Conservation (phyloP, 2,113 vertebrate genomes). For the Hemiprocne comata region DNA sequence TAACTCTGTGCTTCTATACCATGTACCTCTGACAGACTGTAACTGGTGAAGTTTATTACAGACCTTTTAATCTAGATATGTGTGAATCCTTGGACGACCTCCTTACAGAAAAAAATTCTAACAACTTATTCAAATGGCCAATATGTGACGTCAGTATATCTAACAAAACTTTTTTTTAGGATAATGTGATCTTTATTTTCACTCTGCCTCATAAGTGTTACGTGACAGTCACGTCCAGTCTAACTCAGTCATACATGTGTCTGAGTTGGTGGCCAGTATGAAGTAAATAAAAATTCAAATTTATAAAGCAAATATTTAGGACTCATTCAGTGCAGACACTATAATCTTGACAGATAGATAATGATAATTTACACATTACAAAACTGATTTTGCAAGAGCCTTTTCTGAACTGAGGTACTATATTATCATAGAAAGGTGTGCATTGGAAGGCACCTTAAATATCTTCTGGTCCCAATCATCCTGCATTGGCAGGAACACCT, state of each 20-base stretch:
- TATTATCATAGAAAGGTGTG: too few relatives aligned
- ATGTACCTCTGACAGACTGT: background rate
- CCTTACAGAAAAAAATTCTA: background rate
- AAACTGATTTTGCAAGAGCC: background rate
- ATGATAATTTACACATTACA: background rate
- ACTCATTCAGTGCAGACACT: background rate
- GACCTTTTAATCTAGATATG: background rate
- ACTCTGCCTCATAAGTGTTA: background rate
- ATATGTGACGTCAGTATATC: constrained; percentile 7
- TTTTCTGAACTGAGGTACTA: background rate
- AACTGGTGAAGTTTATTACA: background rate
- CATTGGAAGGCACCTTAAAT: too few relatives aligned
- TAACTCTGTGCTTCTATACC: background rate
- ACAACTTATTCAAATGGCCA: background rate
- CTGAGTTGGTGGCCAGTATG: background rate
- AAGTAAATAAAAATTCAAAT: background rate
- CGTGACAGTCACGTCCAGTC: background rate
- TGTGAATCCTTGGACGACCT: background rate
- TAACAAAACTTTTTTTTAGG: background rate
- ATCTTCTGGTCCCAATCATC: too few relatives aligned
- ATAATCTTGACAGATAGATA: background rate
- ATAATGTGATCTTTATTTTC: background rate
- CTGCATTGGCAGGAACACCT: too few relatives aligned
- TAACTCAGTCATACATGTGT: background rate
- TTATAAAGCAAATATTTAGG: background rate